Percentiles rank a stretch among this genome's conserved stretches.
These are phyloP conservation scores for Trisateles emortualis DNA, from an alignment of 2,888 invertebrate species.

Conservation along the genomic window DNA sequence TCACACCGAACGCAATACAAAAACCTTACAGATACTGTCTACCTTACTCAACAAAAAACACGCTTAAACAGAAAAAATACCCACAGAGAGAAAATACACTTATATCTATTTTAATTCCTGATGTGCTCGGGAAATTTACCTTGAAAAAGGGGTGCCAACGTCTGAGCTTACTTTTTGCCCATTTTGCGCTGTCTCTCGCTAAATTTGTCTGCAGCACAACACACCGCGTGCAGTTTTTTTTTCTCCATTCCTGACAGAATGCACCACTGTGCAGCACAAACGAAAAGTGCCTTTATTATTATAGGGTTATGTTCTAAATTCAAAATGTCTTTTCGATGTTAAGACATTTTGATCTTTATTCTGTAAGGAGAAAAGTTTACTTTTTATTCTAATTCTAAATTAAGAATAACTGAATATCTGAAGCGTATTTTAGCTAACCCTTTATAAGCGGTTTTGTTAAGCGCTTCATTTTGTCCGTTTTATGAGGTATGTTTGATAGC, in stretches of 20 bases:
- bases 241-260: slow-evolving; percentile 47
- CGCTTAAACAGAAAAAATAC: slow-evolving; percentile 34
- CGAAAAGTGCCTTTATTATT: slow-evolving; percentile 58
- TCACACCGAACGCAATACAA: background rate
- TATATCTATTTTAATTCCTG: slow-evolving; percentile 57
- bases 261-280: slow-evolving; percentile 54
- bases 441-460: slow-evolving; percentile 63
- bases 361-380: slow-evolving; percentile 39
- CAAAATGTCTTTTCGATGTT: slow-evolving; percentile 8
- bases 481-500: slow-evolving; percentile 57
- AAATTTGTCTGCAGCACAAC: slow-evolving; percentile 72
- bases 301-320: slow-evolving; percentile 41
- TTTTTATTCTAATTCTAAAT: slow-evolving; percentile 33
- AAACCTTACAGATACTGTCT: background rate
- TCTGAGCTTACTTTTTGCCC: slow-evolving; percentile 59
- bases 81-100: slow-evolving; percentile 32
- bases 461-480: slow-evolving; percentile 62
- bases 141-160: slow-evolving; percentile 65
- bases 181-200: slow-evolving; percentile 67
- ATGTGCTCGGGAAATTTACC: slow-evolving; percentile 57
- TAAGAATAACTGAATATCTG: slow-evolving; percentile 45
- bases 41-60: slow-evolving; percentile 9
- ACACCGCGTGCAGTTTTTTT: slow-evolving; percentile 45
- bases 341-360: slow-evolving; percentile 48
- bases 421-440: slow-evolving; percentile 54